Evolutionary conservation across 2,797 vertebrate genomes (phyloP).

Genomic region (Loriculus beryllinus): DNA sequence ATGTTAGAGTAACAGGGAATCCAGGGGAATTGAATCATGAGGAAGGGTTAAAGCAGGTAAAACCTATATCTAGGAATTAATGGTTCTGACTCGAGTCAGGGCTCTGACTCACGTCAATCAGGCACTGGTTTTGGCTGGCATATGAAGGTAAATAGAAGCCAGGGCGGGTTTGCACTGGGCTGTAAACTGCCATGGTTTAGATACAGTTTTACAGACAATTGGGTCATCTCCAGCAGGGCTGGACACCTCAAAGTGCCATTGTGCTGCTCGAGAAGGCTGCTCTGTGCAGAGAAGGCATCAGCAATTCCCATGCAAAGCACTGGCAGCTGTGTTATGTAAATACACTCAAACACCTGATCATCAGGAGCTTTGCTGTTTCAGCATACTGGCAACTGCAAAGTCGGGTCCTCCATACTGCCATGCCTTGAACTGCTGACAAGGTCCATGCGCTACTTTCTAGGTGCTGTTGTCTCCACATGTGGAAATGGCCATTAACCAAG

Average conservation of each 20-base stretch:
- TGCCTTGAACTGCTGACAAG: neutral
- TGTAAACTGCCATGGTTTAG: neutral
- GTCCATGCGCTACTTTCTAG: neutral
- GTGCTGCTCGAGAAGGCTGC: fast-evolving
- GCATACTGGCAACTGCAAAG: neutral
- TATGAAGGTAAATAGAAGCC: neutral
- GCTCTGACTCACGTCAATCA: neutral
- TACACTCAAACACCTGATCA: no score
- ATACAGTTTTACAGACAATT: neutral
- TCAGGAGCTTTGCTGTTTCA: neutral
- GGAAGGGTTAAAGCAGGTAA: neutral
- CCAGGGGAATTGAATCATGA: neutral
- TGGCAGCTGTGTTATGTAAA: fast-evolving
- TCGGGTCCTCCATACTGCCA: fast-evolving
- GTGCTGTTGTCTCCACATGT: fast-evolving
- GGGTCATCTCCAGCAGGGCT: fast-evolving
- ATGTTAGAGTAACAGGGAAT: neutral
- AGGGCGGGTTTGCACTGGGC: neutral
- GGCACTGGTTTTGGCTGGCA: neutral
- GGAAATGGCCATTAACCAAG: fast-evolving
- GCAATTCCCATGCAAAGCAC: fast-evolving
- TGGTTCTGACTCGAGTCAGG: no score
- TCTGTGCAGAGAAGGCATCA: fast-evolving
- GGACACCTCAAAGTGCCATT: fast-evolving
- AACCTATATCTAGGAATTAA: neutral